Evolutionary conservation across 2,888 invertebrate genomes (phyloP).

Genomic region (Pemphredon lugubris): DNA sequence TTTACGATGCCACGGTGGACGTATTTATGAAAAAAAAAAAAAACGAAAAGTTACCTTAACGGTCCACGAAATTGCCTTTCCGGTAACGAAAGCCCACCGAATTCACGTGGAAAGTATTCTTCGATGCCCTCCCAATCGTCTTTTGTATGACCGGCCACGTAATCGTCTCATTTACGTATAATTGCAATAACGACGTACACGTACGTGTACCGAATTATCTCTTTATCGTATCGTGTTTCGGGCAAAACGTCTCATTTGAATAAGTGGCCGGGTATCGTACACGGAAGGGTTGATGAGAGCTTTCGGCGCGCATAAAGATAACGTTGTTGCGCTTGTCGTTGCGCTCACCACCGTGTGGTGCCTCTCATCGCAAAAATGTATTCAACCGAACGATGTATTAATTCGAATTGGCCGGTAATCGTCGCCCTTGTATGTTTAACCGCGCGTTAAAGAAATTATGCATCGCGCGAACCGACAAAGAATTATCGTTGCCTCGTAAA

Average conservation of each 20-base stretch:
- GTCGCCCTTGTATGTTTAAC: constrained; percentile 22
- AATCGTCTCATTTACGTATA: constrained; percentile 67
- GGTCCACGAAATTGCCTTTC: constrained; percentile 14
- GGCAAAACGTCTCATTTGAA: constrained; percentile 59
- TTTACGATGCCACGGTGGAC: constrained; percentile 1
- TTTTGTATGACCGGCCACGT: constrained; percentile 61
- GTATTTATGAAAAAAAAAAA: constrained; percentile 24
- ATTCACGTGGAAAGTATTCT: constrained; percentile 3
- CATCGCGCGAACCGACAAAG: background rate
- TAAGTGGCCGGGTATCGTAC: constrained; percentile 50
- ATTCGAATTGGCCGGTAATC: constrained; percentile 35
- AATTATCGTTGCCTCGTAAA: background rate
- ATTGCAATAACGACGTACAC: constrained; percentile 63
- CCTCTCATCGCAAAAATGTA: constrained; percentile 3
- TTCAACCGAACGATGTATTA: constrained; percentile 34
- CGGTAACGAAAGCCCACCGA: too few relatives aligned
- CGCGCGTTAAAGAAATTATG: background rate
- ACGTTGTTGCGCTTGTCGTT: constrained; percentile 7
- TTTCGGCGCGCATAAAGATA: constrained; percentile 51
- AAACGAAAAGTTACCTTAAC: constrained; percentile 32
- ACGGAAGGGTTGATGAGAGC: constrained; percentile 55
- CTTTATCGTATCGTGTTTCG: constrained; percentile 59
- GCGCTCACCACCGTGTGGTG: constrained; percentile 7
- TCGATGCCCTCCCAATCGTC: constrained; percentile 49
- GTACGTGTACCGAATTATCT: constrained; percentile 67